phyloP scores from a whole-genome alignment of 2,113 vertebrate genomes.

The Megaceryle torquata region DNA sequence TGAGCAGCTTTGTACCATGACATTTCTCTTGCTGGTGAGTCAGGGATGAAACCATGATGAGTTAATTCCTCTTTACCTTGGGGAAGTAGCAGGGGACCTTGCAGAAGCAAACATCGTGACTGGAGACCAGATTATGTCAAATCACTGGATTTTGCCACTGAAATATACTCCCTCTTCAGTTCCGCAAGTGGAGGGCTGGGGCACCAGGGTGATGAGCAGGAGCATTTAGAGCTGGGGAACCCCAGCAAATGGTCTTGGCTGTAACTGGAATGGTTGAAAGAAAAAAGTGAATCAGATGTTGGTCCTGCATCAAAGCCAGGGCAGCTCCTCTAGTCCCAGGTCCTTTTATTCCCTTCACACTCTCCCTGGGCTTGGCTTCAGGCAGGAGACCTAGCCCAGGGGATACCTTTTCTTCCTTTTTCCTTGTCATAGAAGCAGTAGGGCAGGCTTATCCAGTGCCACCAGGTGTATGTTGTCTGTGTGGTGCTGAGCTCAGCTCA shows the following conservation, averaged over 20 bases:
- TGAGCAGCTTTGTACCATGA: neutral
- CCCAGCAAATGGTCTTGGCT: neutral
- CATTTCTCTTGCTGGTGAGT: neutral
- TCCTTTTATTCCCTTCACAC: neutral
- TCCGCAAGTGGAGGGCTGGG: neutral
- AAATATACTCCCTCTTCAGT: neutral
- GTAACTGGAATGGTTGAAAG: neutral
- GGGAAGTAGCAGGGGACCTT: neutral
- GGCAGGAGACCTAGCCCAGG: neutral
- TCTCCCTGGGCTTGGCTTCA: neutral
- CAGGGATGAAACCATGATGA: neutral
- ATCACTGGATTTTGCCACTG: neutral
- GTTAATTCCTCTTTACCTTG: neutral
- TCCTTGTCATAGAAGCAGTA: neutral
- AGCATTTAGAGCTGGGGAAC: neutral
- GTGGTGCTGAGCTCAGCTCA: neutral
- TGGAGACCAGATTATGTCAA: neutral
- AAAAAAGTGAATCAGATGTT: neutral
- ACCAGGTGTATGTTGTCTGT: fast-evolving
- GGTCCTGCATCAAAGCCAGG: neutral
- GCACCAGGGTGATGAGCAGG: neutral
- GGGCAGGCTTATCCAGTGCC: neutral
- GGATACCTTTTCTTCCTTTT: neutral
- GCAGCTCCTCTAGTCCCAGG: neutral
- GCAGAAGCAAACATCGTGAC: neutral